Evolutionary conservation across 1,140 invertebrate species (phyloP).

Genomic region (Dendroctonus valens): DNA sequence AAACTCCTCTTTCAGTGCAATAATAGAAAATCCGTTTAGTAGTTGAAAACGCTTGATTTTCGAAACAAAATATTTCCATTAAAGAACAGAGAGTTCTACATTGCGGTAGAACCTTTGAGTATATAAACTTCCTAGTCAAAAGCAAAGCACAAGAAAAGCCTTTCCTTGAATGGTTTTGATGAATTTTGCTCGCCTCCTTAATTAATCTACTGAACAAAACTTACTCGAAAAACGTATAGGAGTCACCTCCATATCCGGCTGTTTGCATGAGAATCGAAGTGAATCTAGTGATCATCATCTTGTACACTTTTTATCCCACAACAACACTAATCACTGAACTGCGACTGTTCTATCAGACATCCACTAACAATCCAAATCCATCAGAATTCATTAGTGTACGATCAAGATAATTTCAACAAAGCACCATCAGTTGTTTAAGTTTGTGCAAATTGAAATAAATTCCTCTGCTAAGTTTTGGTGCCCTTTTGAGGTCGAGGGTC

Average conservation of each 20-base stretch:
- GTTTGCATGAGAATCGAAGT: slow-evolving; percentile 44
- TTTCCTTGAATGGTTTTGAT: not conserved
- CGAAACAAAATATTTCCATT: too few species aligned
- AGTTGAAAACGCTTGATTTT: too few species aligned
- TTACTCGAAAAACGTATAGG: slow-evolving; percentile 44
- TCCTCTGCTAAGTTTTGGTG: too few species aligned
- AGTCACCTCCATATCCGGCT: slow-evolving; percentile 39
- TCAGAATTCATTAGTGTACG: not conserved
- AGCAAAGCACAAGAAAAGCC: not conserved
- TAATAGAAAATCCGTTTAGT: too few species aligned
- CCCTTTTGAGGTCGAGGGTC: too few species aligned
- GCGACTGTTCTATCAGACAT: not conserved
- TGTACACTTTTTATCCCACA: slow-evolving; percentile 6
- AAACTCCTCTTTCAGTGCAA: not conserved
- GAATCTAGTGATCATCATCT: slow-evolving; percentile 47
- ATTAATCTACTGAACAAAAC: slow-evolving; percentile 17
- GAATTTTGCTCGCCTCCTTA: not conserved
- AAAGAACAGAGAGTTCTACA: too few species aligned
- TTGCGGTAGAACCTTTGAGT: too few species aligned
- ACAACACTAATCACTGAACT: not conserved
- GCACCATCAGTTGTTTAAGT: not conserved
- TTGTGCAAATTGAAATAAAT: not conserved
- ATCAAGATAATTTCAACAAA: not conserved
- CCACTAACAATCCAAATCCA: not conserved
- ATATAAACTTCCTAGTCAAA: not conserved